Base-by-base conservation (phyloP, 2,113 vertebrate species). In the Paradisaea rubra region DNA sequence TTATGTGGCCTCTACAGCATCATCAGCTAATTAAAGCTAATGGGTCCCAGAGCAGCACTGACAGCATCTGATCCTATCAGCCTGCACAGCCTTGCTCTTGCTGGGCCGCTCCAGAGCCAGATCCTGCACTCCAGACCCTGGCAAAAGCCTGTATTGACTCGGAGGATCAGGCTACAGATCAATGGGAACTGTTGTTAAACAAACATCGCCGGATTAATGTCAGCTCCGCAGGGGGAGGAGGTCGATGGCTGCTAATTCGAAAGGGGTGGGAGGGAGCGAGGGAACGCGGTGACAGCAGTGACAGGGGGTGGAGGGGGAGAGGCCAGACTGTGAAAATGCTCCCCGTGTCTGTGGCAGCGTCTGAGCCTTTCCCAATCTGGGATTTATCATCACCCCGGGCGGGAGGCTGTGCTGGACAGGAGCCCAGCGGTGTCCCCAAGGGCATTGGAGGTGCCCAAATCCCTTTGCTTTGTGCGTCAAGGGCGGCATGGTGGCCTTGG, bases 1-100 rank as follows among this genome's bases (percentile, higher is more conserved):
- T 95, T 93, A 94, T 93, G 93, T 91, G 88, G 94, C 74, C 94
- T 88, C 93, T 76, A 61, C 93, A 95, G 95, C 87, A 81, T 96
- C 93, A 95, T 72, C 85, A 91, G 95, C 95, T 95, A 66, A 89
- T 94, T 80, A 89, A 93, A 91, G 91, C 94, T 89, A 59, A 83
- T 84, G 52, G 95, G 66, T 95, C 91, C 92, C 94, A 90, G 90
- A 69, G 95, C 81, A 85, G 93, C 94, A 95, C 89, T 80, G 93
- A 80, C 93, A 61, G 80, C 91, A 27, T 94, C 65, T 60, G 89
- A 85, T 76, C 56, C 89, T 70, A 79, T 85, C 54, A 16, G 85
- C 17, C 78, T 13, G 13, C 7, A 23, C 81, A 73, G 88, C 57
- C 30, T 15, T 65, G 59, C 80, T 25, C 66, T 56, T 5, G 24